Evolutionary conservation across 2,797 vertebrate species (phyloP), one percentile per base, ranked within the genome.

Genomic region (Strix occidentalis): DNA sequence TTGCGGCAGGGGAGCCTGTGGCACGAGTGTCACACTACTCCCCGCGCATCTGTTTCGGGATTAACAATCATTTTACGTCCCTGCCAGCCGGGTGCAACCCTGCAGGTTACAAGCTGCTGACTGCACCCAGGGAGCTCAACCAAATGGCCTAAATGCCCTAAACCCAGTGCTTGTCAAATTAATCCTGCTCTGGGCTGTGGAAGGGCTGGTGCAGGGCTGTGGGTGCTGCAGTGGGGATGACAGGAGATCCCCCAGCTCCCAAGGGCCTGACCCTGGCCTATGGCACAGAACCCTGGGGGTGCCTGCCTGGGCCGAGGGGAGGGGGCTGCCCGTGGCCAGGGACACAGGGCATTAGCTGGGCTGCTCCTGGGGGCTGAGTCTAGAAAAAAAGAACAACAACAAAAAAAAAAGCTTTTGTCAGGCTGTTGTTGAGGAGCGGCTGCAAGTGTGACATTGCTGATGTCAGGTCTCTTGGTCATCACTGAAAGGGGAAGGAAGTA

Each of bases 401-500:
- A 23, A 57, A 21, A 12, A 17, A 17, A 41, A n/a, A 33, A 35
- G 26, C 23, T 70, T 61, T 89, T 74, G 9, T 70, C 74, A 64
- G 81, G 43, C 53, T n/a, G 68, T 1, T 2, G 48, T 45, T 76
- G 39, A 31, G 61, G 46, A 81, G 65, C 1, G 1, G n/a, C 90
- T 72, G 16, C 45, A 46, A 83, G 68, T 6, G 29, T 68, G 58
- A n/a, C 26, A 45, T 12, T 89, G 81, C 93, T 85, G 84, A 66
- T 85, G 84, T 61, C 75, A n/a, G 86, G 45, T 70, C 74, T 77
- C 48, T 86, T 1, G 0, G 79, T 68, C 1, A 0, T 53, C 1
- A 0, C 33, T 19, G 10, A 68, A 93, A 89, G 58, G 79, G 94
- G 95, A 95, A 96, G 95, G 94, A 97, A 96, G 87, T 57, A 54